Evolutionary conservation across 1,140 invertebrate species (phyloP).

Genomic region (Orius laevigatus): DNA sequence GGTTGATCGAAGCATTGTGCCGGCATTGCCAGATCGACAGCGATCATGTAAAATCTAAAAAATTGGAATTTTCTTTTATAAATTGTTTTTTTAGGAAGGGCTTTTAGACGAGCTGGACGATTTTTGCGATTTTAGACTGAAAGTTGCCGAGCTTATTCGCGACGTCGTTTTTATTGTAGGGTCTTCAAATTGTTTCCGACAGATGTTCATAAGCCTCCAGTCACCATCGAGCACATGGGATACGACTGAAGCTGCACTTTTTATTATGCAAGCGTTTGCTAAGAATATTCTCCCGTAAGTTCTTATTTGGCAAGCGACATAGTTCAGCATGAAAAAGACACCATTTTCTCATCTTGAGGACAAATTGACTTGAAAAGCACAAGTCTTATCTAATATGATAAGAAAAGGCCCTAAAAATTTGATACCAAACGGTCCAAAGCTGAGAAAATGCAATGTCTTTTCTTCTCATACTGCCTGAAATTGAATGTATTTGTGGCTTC

Average conservation of each 20-base stretch:
- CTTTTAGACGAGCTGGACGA: constrained; percentile 80
- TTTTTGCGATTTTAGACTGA: constrained; percentile 68
- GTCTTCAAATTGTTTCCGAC: constrained; percentile 75
- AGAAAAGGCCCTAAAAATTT: too few species aligned
- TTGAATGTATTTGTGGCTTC: too few species aligned
- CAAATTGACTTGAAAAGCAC: too few species aligned
- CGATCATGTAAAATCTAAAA: constrained; percentile 49
- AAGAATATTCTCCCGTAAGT: constrained; percentile 92
- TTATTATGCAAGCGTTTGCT: constrained; percentile 88
- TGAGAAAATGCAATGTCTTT: too few species aligned
- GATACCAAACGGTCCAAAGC: too few species aligned
- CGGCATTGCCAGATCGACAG: constrained; percentile 81
- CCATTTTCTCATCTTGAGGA: too few species aligned
- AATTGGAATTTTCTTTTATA: constrained; percentile 12
- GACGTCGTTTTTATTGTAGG: constrained; percentile 97
- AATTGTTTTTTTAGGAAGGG: constrained; percentile 41
- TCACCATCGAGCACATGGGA: constrained; percentile 64
- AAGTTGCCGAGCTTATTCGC: constrained; percentile 85
- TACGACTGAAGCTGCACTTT: constrained; percentile 82
- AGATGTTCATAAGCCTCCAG: constrained; percentile 68
- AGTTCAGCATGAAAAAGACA: too few species aligned
- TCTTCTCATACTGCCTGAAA: too few species aligned
- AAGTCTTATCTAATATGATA: too few species aligned
- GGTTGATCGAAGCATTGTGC: constrained; percentile 66
- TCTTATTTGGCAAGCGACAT: background rate